These are phyloP conservation scores for Antheraea pernyi DNA, from an alignment of 1,140 invertebrate species.

Conservation along the genomic window DNA sequence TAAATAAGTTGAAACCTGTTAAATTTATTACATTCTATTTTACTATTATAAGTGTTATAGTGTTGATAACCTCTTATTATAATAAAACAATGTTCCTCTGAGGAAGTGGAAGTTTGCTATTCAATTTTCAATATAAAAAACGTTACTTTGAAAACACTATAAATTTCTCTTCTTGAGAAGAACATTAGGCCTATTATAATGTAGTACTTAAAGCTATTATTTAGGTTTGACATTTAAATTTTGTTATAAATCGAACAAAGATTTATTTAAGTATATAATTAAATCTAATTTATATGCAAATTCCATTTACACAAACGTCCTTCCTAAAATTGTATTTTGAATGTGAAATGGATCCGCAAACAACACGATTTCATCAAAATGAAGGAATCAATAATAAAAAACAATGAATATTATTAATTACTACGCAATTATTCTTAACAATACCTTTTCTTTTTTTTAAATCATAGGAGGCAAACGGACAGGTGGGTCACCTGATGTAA, in stretches of 20 bases:
- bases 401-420: too few relatives aligned
- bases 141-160: neutral
- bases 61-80: constrained; percentile 67
- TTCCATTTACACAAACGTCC: too few relatives aligned
- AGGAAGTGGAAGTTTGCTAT: constrained; percentile 41
- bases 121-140: neutral
- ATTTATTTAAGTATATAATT: neutral
- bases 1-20: constrained; percentile 77
- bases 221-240: constrained; percentile 36
- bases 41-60: constrained; percentile 75
- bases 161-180: constrained; percentile 58
- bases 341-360: too few relatives aligned
- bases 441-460: too few relatives aligned
- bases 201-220: constrained; percentile 17
- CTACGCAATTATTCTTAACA: too few relatives aligned
- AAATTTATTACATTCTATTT: constrained; percentile 78
- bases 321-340: too few relatives aligned
- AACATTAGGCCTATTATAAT: constrained; percentile 64
- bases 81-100: constrained; percentile 59
- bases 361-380: too few relatives aligned
- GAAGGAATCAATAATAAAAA: too few relatives aligned
- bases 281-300: neutral
- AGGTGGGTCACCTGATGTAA: too few relatives aligned
- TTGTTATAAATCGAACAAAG: neutral
- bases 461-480: too few relatives aligned